Conservation (phyloP, 2,797 vertebrate species). For the Distichodus sexfasciatus region DNA sequence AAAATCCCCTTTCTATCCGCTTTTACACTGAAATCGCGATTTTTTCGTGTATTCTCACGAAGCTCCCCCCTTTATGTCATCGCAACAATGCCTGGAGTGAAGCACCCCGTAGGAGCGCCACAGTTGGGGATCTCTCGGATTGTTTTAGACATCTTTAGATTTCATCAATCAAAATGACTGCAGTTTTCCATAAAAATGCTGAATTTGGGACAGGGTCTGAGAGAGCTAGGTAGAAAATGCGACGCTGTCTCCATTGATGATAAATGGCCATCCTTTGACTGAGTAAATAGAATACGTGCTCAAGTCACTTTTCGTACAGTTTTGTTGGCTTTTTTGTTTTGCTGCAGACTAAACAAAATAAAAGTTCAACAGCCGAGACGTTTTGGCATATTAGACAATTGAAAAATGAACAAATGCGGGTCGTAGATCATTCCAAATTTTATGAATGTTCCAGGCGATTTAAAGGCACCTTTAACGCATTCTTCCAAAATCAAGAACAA, state of each 20-base stretch:
- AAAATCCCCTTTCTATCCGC: slow-evolving; percentile 85
- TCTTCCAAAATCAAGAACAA: no score
- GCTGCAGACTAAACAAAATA: slow-evolving; percentile 8
- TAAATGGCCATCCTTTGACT: slow-evolving; percentile 99
- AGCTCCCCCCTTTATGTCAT: slow-evolving; percentile 80
- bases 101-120: slow-evolving; percentile 95
- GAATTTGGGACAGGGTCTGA: slow-evolving; percentile 97
- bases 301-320: slow-evolving; percentile 48
- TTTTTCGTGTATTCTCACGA: slow-evolving; percentile 93
- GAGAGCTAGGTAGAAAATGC: slow-evolving; percentile 96
- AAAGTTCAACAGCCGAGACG: neutral
- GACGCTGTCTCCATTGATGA: slow-evolving; percentile 98
- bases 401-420: no score
- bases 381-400: no score
- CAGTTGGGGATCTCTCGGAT: slow-evolving; percentile 98
- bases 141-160: slow-evolving; percentile 99
- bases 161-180: slow-evolving; percentile 99
- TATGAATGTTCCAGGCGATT: no score
- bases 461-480: no score
- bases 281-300: slow-evolving; percentile 79
- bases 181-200: slow-evolving; percentile 99
- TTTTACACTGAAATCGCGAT: slow-evolving; percentile 89
- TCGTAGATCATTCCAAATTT: no score
- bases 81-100: slow-evolving; percentile 98
- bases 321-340: slow-evolving; percentile 47